Conservation (phyloP, 2,797 vertebrate species). For the Setipinna tenuifilis region DNA sequence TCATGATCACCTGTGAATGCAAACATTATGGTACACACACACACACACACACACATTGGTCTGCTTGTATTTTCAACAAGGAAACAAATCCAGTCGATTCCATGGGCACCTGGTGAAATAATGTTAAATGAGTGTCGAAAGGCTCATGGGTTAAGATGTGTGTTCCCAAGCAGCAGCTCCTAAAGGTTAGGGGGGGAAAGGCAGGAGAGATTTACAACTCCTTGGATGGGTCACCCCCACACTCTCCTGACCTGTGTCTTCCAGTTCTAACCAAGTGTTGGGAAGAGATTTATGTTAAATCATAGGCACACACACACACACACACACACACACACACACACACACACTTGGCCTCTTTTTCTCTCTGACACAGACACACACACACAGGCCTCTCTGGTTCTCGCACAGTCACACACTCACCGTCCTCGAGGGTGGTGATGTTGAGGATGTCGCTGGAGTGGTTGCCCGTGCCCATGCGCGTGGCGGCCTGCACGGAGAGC, state of each 20-base stretch:
- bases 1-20: background rate
- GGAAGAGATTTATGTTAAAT: background rate
- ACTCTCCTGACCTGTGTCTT: background rate
- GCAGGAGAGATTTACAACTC: background rate
- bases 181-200: background rate
- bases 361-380: too few relatives aligned
- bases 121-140: background rate
- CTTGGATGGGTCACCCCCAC: background rate
- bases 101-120: background rate
- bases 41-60: background rate
- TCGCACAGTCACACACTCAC: constrained; percentile 62
- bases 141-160: background rate
- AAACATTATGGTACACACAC: background rate
- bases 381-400: too few relatives aligned
- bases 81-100: background rate
- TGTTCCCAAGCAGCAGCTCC: background rate
- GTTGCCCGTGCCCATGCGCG: constrained; percentile 74
- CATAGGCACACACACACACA: constrained; percentile 5
- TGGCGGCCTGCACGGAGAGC: constrained; percentile 73
- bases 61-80: background rate
- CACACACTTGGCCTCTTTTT: background rate
- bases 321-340: background rate
- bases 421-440: constrained; percentile 82
- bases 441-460: constrained; percentile 78
- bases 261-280: background rate